These are phyloP conservation scores for Drosophila parvula DNA, from an alignment of 1,140 invertebrate genomes.

Conservation along the genomic window DNA sequence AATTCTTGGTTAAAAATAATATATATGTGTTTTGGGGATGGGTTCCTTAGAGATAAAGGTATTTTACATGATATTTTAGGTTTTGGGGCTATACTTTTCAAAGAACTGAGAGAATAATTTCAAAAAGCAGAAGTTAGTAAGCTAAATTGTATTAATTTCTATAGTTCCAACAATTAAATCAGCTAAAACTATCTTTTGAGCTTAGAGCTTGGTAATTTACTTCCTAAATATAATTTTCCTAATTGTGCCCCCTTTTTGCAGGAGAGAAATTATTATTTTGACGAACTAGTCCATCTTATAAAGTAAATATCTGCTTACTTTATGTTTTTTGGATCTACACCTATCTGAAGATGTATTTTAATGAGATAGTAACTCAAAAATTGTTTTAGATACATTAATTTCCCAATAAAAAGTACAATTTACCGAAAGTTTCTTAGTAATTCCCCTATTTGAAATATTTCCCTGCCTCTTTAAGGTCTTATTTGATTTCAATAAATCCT, in stretches of 20 bases:
- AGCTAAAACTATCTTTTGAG: too few species aligned
- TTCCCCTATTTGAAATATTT: background rate
- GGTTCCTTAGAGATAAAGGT: background rate
- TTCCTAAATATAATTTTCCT: too few species aligned
- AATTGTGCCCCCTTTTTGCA: background rate
- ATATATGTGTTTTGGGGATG: too few species aligned
- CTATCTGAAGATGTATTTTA: background rate
- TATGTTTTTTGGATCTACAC: too few species aligned
- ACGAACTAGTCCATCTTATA: background rate
- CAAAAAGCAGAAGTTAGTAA: background rate
- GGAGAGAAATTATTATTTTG: background rate
- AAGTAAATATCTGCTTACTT: background rate
- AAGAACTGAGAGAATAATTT: background rate
- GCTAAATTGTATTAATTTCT: too few species aligned
- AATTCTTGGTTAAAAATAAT: too few species aligned
- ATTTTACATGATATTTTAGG: background rate
- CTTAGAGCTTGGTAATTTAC: background rate
- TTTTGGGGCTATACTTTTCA: background rate
- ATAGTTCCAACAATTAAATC: too few species aligned
- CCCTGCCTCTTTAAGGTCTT: slow-evolving; percentile 35
- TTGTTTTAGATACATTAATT: background rate
- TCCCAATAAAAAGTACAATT: too few species aligned
- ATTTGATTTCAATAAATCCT: background rate
- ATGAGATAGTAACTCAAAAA: background rate
- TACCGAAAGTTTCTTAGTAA: too few species aligned